These are phyloP conservation scores for Acrocyrtus sp. DNA, from an alignment of 2,888 invertebrate genomes.

Conservation along the genomic window DNA sequence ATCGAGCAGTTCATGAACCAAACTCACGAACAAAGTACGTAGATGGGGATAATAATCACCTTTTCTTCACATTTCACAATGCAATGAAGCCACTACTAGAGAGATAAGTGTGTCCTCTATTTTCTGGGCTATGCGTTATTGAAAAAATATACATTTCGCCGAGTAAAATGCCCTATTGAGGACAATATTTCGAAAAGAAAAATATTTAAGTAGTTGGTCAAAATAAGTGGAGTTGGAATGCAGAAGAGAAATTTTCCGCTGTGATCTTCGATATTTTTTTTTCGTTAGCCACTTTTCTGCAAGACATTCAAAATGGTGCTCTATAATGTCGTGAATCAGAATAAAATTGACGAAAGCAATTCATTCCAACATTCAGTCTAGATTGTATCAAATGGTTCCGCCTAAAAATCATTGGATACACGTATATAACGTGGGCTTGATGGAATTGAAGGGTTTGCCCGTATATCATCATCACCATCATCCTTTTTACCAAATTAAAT, in stretches of 20 bases:
- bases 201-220: too few species aligned
- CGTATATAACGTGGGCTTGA: too few species aligned
- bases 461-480: too few species aligned
- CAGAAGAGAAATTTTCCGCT: too few species aligned
- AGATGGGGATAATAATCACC: neutral
- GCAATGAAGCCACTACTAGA: too few species aligned
- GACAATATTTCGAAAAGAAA: neutral
- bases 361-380: too few species aligned
- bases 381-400: neutral
- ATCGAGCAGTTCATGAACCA: too few species aligned
- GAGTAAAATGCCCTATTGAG: neutral
- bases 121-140: neutral
- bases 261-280: too few species aligned
- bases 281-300: neutral
- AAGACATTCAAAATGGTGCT: neutral
- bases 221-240: too few species aligned
- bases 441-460: neutral
- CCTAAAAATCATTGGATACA: neutral
- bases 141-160: too few species aligned
- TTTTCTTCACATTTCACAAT: neutral
- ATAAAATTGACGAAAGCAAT: neutral
- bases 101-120: too few species aligned
- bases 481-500: neutral
- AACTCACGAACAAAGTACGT: too few species aligned
- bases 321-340: neutral